Evolutionary conservation across 2,113 vertebrate species (phyloP), one percentile per base, ranked within the genome.

Genomic region (Osmerus eperlanus): DNA sequence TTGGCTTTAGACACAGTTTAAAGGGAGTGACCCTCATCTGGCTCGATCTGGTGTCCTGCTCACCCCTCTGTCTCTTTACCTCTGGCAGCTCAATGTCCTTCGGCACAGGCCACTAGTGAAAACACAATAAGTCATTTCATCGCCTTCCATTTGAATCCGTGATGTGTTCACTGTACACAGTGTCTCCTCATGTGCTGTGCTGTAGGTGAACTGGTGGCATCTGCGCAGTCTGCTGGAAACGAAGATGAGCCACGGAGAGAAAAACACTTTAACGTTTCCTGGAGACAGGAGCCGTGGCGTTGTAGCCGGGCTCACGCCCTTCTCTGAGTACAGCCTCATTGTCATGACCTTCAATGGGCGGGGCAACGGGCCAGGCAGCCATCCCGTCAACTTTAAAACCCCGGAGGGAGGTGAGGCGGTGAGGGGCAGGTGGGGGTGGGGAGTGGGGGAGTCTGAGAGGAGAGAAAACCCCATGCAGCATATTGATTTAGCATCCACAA

Each of bases 121-220:
- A 51, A 29, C 56, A 54, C 54, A 54, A 68, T 47, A 68, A 52
- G 58, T 67, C 0, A 56, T 61, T 71, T 36, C 63, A 59, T 14
- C 9, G 54, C 36, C 25, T n/a, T 25, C 9, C n/a, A 60, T 11
- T 58, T 2, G n/a, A 60, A 23, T 4, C 14, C 16, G 12, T 36
- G n/a, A 16, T 32, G 7, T 29, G 5, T 65, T 15, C 21, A 41
- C 21, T 51, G 41, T 52, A n/a, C 61, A 18, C 58, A 12, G 58
- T 60, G n/a, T 64, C 36, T 54, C 29, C 51, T 78, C 47, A 28
- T 51, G 61, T 65, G 18, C 41, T 18, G 12, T 52, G 12, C 23
- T 78, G 36, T 25, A 99, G 97, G 86, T 98, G 78, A 95, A 75
- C 65, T 99, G 94, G 94, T 99, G 97, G 97, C 96, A 93, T 85